phyloP scores from a whole-genome alignment of 1,140 invertebrate species.

The Bombus superbus region DNA sequence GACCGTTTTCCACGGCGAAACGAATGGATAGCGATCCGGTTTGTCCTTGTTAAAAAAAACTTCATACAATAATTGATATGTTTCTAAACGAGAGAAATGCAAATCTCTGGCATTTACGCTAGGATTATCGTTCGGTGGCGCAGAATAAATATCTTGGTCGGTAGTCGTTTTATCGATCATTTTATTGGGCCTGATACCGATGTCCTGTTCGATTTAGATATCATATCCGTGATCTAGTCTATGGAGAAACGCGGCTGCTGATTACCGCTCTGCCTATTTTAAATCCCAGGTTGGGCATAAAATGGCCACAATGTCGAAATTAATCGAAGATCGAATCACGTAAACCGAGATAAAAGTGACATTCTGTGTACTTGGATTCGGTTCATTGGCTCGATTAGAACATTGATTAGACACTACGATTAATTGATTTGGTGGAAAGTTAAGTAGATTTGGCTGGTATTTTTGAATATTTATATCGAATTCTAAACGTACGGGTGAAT shows the following conservation, averaged over 20 bases:
- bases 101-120: not conserved
- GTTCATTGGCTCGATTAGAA: no score
- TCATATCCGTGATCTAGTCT: not conserved
- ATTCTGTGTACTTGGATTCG: not conserved
- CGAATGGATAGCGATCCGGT: not conserved
- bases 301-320: no score
- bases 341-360: not conserved
- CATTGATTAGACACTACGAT: no score
- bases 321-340: not conserved
- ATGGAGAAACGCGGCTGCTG: not conserved
- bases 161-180: no score
- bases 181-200: not conserved
- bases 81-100: slow-evolving; percentile 11
- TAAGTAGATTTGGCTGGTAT: no score
- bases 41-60: not conserved
- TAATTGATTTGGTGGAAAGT: no score
- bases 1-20: not conserved
- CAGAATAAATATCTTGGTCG: not conserved
- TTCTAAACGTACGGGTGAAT: not conserved
- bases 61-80: not conserved
- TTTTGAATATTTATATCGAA: not conserved
- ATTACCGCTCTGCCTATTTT: not conserved
- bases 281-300: no score
- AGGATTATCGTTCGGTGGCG: not conserved
- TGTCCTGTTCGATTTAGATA: slow-evolving; percentile 5